A percentile compares a stretch with the other conserved stretches of the same genome.
phyloP scores from a whole-genome alignment of 1,140 invertebrate species.

The Caenorhabditis briggsae region DNA sequence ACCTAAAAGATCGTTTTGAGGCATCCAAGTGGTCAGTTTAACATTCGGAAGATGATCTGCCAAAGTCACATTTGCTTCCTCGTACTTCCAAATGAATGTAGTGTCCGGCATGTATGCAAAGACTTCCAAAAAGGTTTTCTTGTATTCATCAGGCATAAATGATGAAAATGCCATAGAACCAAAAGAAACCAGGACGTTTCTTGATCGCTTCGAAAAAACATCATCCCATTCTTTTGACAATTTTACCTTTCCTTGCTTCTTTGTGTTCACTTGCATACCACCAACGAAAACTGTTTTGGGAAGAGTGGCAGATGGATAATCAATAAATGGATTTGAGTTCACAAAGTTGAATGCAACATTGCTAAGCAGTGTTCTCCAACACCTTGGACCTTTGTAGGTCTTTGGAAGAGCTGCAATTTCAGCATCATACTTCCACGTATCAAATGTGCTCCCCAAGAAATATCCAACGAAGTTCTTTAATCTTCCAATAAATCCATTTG shows the following conservation, averaged over 20 bases:
- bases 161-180: conserved; percentile 55
- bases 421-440: neutral
- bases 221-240: conserved; percentile 59
- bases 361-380: neutral
- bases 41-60: conserved; percentile 60
- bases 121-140: conserved; percentile 50
- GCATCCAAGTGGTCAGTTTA: conserved; percentile 54
- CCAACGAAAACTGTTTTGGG: conserved; percentile 49
- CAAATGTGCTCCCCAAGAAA: neutral
- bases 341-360: conserved; percentile 42
- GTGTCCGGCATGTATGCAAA: conserved; percentile 55
- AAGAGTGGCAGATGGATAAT: conserved; percentile 41
- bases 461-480: neutral
- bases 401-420: neutral
- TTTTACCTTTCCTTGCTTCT: conserved; percentile 15
- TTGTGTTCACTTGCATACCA: conserved; percentile 64
- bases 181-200: conserved; percentile 60
- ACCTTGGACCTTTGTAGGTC: neutral
- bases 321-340: conserved; percentile 54
- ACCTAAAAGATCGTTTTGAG: conserved; percentile 66
- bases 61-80: conserved; percentile 42
- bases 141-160: conserved; percentile 59
- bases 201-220: conserved; percentile 21
- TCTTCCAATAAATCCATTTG: conserved; percentile 27
- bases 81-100: conserved; percentile 65